Conservation (phyloP, 2,113 vertebrate genomes). For the Cephalopterus ornatus region DNA sequence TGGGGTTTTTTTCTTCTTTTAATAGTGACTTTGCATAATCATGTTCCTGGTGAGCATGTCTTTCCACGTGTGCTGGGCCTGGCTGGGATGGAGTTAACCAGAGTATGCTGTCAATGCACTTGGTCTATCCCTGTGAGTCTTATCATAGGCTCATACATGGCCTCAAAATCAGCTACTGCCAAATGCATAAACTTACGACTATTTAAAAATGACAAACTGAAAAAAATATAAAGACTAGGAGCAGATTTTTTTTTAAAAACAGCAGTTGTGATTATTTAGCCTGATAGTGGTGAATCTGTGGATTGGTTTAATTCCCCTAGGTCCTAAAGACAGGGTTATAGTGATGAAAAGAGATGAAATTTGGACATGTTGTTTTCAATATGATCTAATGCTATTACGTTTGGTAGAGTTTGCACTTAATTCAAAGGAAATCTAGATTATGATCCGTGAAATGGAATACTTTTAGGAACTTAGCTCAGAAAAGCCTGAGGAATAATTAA, state of each 20-base stretch:
- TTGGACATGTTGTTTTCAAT: not conserved
- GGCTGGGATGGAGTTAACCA: not conserved
- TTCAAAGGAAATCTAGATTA: not conserved
- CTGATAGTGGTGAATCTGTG: not conserved
- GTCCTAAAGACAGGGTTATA: not conserved
- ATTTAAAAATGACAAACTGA: not conserved
- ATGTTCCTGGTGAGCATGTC: not conserved
- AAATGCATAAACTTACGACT: not conserved
- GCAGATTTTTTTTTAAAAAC: not conserved
- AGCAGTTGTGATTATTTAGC: not conserved
- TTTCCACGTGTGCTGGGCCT: not conserved
- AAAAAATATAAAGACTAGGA: not conserved
- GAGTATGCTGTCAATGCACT: not conserved
- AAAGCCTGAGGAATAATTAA: not conserved
- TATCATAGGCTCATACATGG: fast-evolving
- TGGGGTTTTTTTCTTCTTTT: not conserved
- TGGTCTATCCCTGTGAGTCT: not conserved
- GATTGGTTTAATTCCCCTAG: not conserved
- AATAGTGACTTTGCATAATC: not conserved
- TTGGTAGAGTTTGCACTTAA: not conserved
- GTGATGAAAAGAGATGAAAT: not conserved
- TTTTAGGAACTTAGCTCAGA: not conserved
- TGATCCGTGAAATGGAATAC: not conserved
- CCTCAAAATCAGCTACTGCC: not conserved
- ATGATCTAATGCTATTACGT: not conserved